Base-by-base conservation (phyloP, 1,140 invertebrate genomes). In the fruit fly (Drosophila melanogaster) region DNA sequence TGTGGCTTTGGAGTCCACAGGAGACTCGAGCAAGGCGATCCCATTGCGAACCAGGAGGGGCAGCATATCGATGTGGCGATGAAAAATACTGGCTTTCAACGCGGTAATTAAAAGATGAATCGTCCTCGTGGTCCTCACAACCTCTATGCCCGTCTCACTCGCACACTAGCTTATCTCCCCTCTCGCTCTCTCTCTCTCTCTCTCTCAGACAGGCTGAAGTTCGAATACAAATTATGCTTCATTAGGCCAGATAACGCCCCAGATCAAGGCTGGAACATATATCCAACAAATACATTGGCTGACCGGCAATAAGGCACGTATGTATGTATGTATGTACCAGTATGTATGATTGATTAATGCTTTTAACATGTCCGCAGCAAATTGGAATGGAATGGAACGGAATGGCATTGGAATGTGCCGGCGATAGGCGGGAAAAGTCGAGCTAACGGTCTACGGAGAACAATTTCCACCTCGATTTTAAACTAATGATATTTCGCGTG, bases 51-150 rank as follows among this genome's bases (percentile, higher is more conserved):
- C 38, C 7, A n/a, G 11, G 37, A 41, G n/a, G 33, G 11, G 24
- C n/a, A 4, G 54, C 43, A 61, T 58, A 86, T 78, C 78, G 79
- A 86, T 73, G 67, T 44, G 46, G 44, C 57, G 60, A 83, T 83
- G 87, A 91, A 80, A 90, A 90, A 91, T 91, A 76, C 24, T 73
- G 44, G 77, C 90, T 91, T 91, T 91, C 90, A 91, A 83, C 90
- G 77, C 80, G 78, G 86, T 91, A 91, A 91, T 91, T 91, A 91
- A 91, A 91, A 91, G 90, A 91, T 91, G 90, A 91, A 91, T 91
- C 90, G 90, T 87, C 78, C 73, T 75, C 40, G 59, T 53, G 56
- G 24, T 24, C 57, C 46, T 26, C 22, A 38, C 37, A 38, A 12
- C 12, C 35, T 41, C 19, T 41, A 14, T 56, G 14, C n/a, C 14